Evolutionary conservation across 2,113 vertebrate species (phyloP).

Genomic region (Hippocampus mohnikei): DNA sequence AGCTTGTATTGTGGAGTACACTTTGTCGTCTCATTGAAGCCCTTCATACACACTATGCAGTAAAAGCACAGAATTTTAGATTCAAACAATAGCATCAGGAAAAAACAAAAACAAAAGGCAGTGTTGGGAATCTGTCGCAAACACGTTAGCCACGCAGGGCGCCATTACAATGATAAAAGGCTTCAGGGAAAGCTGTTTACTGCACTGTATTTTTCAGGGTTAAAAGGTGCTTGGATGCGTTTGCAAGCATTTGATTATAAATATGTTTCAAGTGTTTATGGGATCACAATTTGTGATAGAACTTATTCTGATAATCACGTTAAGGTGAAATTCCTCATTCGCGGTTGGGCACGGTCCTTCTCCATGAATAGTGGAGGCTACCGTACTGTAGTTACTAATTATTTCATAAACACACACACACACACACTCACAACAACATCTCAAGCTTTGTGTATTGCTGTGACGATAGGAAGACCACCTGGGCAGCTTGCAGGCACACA

Average conservation of each 20-base stretch:
- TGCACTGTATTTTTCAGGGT: neutral
- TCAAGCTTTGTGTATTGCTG: constrained; percentile 25
- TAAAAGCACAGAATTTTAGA: neutral
- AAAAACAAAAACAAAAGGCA: neutral
- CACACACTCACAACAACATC: constrained; percentile 11
- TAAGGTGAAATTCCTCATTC: neutral
- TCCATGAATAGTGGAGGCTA: no score
- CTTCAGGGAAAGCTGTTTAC: neutral
- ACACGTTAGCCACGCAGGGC: neutral
- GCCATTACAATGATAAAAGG: neutral
- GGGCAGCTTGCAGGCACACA: constrained; percentile 58
- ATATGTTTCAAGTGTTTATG: neutral
- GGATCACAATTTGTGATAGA: neutral
- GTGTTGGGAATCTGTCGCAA: neutral
- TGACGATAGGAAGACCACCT: constrained; percentile 52
- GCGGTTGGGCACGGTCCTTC: neutral
- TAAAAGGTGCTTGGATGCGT: neutral
- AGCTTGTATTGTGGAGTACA: neutral
- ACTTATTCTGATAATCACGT: neutral
- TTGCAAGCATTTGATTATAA: neutral
- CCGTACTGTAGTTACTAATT: constrained; percentile 8
- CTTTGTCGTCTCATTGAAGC: neutral
- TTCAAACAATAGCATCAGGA: neutral
- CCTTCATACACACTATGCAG: neutral
- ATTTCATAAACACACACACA: constrained; percentile 19